These are phyloP conservation scores for Polydrusus tereticollis DNA, from an alignment of 2,888 invertebrate species.

Conservation along the genomic window DNA sequence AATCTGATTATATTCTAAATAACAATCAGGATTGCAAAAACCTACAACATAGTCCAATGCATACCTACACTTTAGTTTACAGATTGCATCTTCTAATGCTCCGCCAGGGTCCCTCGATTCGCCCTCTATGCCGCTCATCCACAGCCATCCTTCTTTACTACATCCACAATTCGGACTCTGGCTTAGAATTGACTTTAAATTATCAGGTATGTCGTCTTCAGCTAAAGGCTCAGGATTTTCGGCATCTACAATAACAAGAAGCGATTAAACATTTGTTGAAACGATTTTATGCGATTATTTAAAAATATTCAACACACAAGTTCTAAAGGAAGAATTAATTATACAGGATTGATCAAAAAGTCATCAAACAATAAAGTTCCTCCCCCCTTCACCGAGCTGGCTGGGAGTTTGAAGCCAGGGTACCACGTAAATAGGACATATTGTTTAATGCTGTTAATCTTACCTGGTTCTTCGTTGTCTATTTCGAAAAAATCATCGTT, in stretches of 20 bases:
- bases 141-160: constrained; percentile 82
- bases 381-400: too few species aligned
- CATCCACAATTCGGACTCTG: constrained; percentile 52
- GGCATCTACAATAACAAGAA: constrained; percentile 6
- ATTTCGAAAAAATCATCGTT: constrained; percentile 61
- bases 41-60: constrained; percentile 52
- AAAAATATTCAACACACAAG: too few species aligned
- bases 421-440: not conserved
- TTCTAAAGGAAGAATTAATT: too few species aligned
- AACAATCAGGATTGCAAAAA: not conserved
- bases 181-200: constrained; percentile 35
- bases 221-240: constrained; percentile 11
- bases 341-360: too few species aligned
- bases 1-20: too few species aligned
- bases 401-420: too few species aligned
- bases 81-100: constrained; percentile 80
- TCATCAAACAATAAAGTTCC: too few species aligned
- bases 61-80: constrained; percentile 85
- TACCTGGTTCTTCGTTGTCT: constrained; percentile 55
- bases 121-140: constrained; percentile 85
- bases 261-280: not conserved
- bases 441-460: not conserved
- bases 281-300: too few species aligned
- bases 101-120: constrained; percentile 74
- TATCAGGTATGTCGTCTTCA: constrained; percentile 31